Conservation (phyloP, 2,113 vertebrate species). For the Spilogale gracilis region DNA sequence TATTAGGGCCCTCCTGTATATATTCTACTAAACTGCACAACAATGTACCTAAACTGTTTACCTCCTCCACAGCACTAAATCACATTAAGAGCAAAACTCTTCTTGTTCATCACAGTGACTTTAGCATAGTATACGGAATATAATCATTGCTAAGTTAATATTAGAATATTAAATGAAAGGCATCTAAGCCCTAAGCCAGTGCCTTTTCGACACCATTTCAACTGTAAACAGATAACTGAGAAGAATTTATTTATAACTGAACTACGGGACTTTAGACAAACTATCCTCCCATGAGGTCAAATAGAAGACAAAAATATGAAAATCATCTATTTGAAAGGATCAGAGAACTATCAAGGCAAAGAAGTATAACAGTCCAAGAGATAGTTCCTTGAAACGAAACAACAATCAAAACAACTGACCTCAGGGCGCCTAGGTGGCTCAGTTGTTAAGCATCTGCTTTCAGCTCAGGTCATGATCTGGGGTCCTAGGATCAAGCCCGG, state of each 20-base stretch:
- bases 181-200: background rate
- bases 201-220: background rate
- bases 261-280: conserved; percentile 15
- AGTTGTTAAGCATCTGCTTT: too few species aligned
- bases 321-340: background rate
- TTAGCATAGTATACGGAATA: background rate
- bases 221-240: background rate
- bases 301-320: conserved; percentile 21
- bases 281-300: background rate
- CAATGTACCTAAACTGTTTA: background rate
- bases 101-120: background rate
- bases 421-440: background rate
- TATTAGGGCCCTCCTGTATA: background rate
- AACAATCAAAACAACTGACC: background rate
- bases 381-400: background rate
- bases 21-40: background rate
- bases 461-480: too few species aligned
- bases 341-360: background rate
- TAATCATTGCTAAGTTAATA: background rate
- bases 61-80: background rate
- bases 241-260: conserved; percentile 3
- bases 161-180: background rate
- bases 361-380: background rate
- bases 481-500: too few species aligned
- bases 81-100: background rate